Evolutionary conservation across 1,140 invertebrate genomes (phyloP).

Genomic region (Pectinophora gossypiella): DNA sequence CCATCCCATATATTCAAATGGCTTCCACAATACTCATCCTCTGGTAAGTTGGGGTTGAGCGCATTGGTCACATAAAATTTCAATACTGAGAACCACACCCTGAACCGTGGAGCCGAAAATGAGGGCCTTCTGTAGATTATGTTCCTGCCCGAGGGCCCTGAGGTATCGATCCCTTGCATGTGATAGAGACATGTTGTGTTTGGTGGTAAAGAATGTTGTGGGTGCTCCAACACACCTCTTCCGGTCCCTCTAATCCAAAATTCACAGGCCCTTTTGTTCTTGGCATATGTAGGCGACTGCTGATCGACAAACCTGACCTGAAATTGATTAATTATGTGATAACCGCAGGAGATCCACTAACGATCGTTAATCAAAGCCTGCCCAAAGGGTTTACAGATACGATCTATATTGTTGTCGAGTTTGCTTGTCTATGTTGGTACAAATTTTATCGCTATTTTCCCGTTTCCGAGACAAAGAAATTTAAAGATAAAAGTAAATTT

Average conservation of each 20-base stretch:
- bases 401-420: constrained; percentile 4
- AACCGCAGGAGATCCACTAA: constrained; percentile 11
- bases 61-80: constrained; percentile 86
- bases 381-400: background rate
- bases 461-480: background rate
- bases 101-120: constrained; percentile 80
- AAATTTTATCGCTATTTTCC: background rate
- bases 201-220: constrained; percentile 86
- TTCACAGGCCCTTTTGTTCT: constrained; percentile 88
- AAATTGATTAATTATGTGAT: constrained; percentile 45
- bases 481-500: too few species aligned
- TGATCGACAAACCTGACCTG: constrained; percentile 89
- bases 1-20: constrained; percentile 90
- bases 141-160: constrained; percentile 77
- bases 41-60: constrained; percentile 73
- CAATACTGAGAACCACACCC: constrained; percentile 90
- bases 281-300: constrained; percentile 85
- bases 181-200: constrained; percentile 93
- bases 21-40: constrained; percentile 86
- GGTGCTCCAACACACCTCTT: constrained; percentile 86
- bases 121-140: constrained; percentile 78
- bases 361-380: constrained; percentile 21
- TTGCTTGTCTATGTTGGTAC: background rate
- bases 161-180: constrained; percentile 80
- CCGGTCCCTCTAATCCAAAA: constrained; percentile 89